phyloP scores from a whole-genome alignment of 2,797 vertebrate genomes.

The Leucoraja ocellata region DNA sequence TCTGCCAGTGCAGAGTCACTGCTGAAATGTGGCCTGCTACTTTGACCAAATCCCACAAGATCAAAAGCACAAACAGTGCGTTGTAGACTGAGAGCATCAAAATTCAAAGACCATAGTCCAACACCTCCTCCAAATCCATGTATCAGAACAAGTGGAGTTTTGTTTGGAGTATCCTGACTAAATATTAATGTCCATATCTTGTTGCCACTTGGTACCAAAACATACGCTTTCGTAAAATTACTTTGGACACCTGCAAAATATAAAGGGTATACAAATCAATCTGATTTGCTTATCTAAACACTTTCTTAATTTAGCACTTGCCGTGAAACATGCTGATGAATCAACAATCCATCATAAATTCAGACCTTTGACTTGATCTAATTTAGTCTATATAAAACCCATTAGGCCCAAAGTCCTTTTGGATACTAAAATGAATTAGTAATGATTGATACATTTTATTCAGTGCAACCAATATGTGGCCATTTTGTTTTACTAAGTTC shows the following conservation, averaged over 20 bases:
- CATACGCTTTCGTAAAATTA: conserved; percentile 65
- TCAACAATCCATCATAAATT: neutral
- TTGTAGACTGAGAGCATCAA: conserved; percentile 69
- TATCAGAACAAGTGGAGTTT: conserved; percentile 80
- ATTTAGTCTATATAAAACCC: neutral
- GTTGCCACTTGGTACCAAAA: conserved; percentile 68
- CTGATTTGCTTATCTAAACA: neutral
- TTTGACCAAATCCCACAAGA: conserved; percentile 87
- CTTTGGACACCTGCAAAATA: conserved; percentile 65
- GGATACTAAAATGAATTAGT: neutral
- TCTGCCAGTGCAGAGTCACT: conserved; percentile 70
- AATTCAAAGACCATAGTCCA: conserved; percentile 87
- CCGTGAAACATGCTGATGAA: neutral
- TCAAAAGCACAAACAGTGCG: conserved; percentile 80
- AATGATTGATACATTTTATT: neutral
- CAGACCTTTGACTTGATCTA: neutral
- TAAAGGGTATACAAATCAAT: conserved; percentile 32
- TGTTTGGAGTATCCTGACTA: conserved; percentile 53
- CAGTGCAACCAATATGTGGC: neutral
- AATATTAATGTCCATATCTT: conserved; percentile 81
- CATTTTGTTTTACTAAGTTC: neutral
- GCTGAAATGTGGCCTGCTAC: conserved; percentile 78
- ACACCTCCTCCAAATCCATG: conserved; percentile 89
- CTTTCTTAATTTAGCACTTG: neutral
- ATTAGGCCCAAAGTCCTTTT: neutral